These are phyloP conservation scores for Amblyteles armatorius DNA, from an alignment of 2,888 invertebrate species.

Conservation along the genomic window DNA sequence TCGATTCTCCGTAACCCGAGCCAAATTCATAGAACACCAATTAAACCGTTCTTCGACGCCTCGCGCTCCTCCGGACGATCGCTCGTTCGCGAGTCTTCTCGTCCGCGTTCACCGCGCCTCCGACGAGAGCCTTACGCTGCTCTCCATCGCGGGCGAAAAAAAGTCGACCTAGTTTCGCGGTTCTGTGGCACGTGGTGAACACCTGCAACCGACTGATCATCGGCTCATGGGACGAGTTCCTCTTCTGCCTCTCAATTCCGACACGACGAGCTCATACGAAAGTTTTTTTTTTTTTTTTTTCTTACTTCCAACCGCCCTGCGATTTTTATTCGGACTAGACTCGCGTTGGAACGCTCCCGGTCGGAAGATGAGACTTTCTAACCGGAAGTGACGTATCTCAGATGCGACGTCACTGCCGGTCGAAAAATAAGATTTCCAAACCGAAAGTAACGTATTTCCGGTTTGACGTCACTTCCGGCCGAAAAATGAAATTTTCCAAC, in stretches of 20 bases:
- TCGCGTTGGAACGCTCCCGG: too few species aligned
- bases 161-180: constrained; percentile 77
- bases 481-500: too few species aligned
- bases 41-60: constrained; percentile 80
- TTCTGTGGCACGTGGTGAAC: constrained; percentile 60
- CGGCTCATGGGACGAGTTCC: constrained; percentile 50
- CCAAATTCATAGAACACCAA: constrained; percentile 84
- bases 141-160: constrained; percentile 65
- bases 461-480: too few species aligned
- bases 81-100: constrained; percentile 56
- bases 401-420: too few species aligned
- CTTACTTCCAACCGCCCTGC: too few species aligned
- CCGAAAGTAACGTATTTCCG: too few species aligned
- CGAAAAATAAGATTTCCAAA: too few species aligned
- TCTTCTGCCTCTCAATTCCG: constrained; percentile 41
- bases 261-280: constrained; percentile 4
- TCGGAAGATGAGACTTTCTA: too few species aligned
- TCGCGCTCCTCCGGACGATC: constrained; percentile 39
- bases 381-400: too few species aligned
- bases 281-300: constrained; percentile 1
- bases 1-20: constrained; percentile 82
- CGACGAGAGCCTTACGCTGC: constrained; percentile 44
- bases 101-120: constrained; percentile 43
- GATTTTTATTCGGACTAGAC: not conserved
- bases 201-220: constrained; percentile 60